Conservation (phyloP, 2,113 vertebrate genomes). For the Syngnathus scovelli region DNA sequence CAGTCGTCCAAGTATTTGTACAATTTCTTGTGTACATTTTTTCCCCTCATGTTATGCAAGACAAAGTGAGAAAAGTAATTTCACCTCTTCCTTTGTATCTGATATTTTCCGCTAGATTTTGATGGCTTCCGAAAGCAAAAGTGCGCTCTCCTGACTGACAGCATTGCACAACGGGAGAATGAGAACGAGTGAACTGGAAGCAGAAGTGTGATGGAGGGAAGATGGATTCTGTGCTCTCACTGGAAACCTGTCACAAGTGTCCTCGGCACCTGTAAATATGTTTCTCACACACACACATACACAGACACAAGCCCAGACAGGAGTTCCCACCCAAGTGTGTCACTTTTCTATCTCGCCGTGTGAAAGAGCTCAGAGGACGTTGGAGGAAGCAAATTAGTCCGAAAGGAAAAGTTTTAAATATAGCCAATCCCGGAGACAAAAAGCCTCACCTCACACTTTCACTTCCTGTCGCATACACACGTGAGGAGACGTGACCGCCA, state of each 20-base stretch:
- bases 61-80: constrained; percentile 11
- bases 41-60: constrained; percentile 2
- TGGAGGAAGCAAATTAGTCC: constrained; percentile 47
- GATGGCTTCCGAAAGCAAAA: constrained; percentile 28
- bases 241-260: constrained; percentile 68
- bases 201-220: constrained; percentile 55
- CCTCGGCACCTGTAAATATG: constrained; percentile 66
- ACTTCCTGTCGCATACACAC: constrained; percentile 24
- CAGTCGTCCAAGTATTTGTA: too few species aligned
- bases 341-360: constrained; percentile 62
- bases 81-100: constrained; percentile 22
- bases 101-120: constrained; percentile 23
- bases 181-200: constrained; percentile 64
- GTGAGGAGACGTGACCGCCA: constrained; percentile 26
- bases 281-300: constrained; percentile 57
- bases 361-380: constrained; percentile 38
- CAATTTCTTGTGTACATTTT: constrained; percentile 1
- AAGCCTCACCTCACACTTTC: not conserved
- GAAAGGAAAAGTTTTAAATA: constrained; percentile 50
- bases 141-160: constrained; percentile 51
- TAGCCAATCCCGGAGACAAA: constrained; percentile 19
- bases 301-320: constrained; percentile 60
- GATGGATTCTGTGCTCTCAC: constrained; percentile 65
- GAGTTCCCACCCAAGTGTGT: constrained; percentile 59
- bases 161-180: constrained; percentile 49